Conservation (phyloP, 2,888 invertebrate species). For the Nycteola revayana region DNA sequence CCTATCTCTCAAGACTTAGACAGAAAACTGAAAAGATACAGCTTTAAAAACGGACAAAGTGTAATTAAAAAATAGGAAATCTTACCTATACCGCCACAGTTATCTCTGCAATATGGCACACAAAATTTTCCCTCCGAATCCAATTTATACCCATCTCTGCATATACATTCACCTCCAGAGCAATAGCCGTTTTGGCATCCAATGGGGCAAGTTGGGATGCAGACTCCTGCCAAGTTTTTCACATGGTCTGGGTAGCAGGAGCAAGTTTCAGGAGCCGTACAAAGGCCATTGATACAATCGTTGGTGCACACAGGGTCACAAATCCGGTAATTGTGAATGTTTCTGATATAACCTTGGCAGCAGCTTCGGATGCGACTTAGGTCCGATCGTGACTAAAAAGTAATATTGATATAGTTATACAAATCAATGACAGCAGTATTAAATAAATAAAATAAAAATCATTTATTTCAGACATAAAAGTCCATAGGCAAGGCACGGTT, state of each 20-base stretch:
- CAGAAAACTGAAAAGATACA: no score
- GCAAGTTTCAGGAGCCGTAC: conserved; percentile 84
- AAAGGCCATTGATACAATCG: conserved; percentile 84
- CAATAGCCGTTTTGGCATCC: conserved; percentile 86
- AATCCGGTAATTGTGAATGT: conserved; percentile 76
- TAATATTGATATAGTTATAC: no score
- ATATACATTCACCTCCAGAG: conserved; percentile 83
- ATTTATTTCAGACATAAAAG: no score
- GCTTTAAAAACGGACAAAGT: no score
- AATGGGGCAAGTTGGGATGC: conserved; percentile 85
- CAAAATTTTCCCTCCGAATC: conserved; percentile 83
- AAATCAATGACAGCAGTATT: no score
- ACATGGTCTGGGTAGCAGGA: conserved; percentile 83
- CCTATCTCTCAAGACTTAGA: no score
- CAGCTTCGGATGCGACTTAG: conserved; percentile 86
- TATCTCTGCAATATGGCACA: conserved; percentile 78
- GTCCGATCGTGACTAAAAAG: conserved; percentile 79
- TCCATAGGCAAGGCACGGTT: no score
- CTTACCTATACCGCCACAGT: conserved; percentile 62
- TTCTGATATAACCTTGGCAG: conserved; percentile 86
- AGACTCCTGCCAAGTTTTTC: conserved; percentile 75
- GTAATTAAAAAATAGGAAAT: no score
- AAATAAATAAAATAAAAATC: no score
- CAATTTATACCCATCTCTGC: conserved; percentile 81
- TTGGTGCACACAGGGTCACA: conserved; percentile 84